These are phyloP conservation scores for Nomada ferruginata DNA, from an alignment of 2,888 invertebrate species.

Conservation along the genomic window DNA sequence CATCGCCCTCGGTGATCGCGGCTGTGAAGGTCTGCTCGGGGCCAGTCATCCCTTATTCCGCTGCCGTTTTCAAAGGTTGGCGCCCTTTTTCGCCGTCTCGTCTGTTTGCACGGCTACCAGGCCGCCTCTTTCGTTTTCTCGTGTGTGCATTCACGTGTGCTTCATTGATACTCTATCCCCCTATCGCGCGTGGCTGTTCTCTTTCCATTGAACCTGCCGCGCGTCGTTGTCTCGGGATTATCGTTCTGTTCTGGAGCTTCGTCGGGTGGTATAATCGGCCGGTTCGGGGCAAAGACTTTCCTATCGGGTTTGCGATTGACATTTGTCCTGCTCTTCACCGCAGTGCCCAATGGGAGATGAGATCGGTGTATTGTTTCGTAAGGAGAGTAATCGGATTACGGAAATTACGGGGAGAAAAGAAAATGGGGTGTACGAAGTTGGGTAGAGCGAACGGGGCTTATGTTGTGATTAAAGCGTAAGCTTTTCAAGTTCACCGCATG, in stretches of 20 bases:
- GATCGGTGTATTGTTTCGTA: constrained; percentile 1
- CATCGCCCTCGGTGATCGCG: constrained; percentile 63
- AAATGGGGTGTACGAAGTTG: not conserved
- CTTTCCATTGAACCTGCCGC: constrained; percentile 25
- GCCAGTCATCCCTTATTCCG: constrained; percentile 55
- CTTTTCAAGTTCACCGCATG: not conserved
- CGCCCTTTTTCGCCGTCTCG: constrained; percentile 67
- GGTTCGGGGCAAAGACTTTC: constrained; percentile 22
- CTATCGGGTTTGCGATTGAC: constrained; percentile 1
- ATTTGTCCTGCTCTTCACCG: not conserved
- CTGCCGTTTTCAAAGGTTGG: constrained; percentile 64
- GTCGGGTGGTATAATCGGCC: constrained; percentile 36
- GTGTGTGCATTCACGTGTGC: constrained; percentile 53
- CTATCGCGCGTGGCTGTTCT: constrained; percentile 3
- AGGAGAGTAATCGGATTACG: constrained; percentile 5
- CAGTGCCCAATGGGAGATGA: not conserved
- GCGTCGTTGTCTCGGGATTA: constrained; percentile 52
- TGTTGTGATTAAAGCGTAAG: not conserved
- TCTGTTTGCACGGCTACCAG: constrained; percentile 60
- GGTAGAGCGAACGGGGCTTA: not conserved
- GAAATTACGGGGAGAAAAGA: no score
- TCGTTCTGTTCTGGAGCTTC: constrained; percentile 27
- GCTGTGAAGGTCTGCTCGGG: constrained; percentile 51
- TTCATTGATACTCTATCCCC: constrained; percentile 62
- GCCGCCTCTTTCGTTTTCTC: constrained; percentile 58